Percentiles rank a stretch among this genome's conserved stretches.
phyloP scores from a whole-genome alignment of 1,140 invertebrate species.

The Leptestheria dahalacensis region DNA sequence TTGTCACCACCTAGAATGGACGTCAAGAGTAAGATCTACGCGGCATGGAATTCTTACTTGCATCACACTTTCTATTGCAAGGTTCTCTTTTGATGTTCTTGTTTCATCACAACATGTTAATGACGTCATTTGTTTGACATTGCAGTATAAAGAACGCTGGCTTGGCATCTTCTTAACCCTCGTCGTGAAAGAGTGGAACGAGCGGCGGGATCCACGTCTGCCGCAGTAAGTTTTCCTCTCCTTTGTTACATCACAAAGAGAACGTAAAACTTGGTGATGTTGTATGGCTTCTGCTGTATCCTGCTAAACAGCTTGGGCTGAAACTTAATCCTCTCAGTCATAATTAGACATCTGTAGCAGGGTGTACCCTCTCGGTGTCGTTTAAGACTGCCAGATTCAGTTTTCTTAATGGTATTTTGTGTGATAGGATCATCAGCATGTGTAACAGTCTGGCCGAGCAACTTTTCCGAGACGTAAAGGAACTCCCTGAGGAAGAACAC shows the following conservation, averaged over 20 bases:
- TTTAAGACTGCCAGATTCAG: no score
- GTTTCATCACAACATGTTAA: background rate
- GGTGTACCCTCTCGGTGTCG: background rate
- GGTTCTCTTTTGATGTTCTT: background rate
- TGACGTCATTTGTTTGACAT: background rate
- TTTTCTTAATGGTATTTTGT: no score
- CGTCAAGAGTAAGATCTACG: background rate
- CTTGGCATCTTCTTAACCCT: background rate
- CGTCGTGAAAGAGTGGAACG: background rate
- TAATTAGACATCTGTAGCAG: background rate
- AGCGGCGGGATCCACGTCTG: background rate
- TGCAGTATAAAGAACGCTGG: constrained; percentile 1
- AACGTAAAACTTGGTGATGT: background rate
- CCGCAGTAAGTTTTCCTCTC: background rate
- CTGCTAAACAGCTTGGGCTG: no score
- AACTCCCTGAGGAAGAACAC: background rate
- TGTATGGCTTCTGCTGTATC: background rate
- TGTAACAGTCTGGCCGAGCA: background rate
- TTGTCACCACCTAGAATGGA: no score
- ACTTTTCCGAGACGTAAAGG: background rate
- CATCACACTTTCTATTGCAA: background rate
- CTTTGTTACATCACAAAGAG: no score
- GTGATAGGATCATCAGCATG: background rate
- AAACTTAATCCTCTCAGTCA: background rate
- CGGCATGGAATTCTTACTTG: constrained; percentile 7